Percentiles rank a stretch among this genome's conserved stretches.
Conservation (phyloP, 2,797 vertebrate species). For the Pangasius macronema region DNA sequence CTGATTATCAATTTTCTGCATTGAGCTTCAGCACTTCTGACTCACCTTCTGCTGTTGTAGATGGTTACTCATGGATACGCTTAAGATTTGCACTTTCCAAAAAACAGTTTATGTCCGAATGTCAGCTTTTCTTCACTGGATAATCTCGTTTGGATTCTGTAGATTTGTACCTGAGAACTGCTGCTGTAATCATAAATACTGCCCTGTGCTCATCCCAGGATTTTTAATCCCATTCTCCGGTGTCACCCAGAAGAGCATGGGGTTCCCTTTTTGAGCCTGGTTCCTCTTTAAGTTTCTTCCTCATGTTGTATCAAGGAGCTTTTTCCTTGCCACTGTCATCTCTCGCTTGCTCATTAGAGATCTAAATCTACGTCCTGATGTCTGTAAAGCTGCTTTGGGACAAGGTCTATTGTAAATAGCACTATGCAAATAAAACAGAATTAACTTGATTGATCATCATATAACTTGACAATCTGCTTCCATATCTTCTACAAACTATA, state of each 20-base stretch:
- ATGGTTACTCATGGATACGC: background rate
- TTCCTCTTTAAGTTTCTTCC: background rate
- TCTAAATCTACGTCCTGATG: background rate
- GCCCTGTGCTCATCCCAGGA: background rate
- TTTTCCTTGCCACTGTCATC: background rate
- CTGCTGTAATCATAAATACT: background rate
- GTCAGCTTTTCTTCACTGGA: background rate
- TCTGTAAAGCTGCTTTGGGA: background rate
- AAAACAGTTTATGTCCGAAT: background rate
- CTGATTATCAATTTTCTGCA: slow-evolving; percentile 1
- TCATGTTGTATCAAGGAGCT: background rate
- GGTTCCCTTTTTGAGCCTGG: too few relatives aligned
- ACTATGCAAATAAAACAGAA: background rate
- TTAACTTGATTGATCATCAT: background rate
- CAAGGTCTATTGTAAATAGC: background rate
- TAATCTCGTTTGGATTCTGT: background rate
- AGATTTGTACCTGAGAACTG: background rate
- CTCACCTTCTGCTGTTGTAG: background rate
- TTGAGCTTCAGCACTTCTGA: background rate
- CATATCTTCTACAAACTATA: background rate
- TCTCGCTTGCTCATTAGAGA: background rate
- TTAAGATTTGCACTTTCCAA: background rate
- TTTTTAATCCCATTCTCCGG: background rate
- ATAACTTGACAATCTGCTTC: background rate
- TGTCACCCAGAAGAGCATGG: background rate